A percentile compares a stretch with the other conserved stretches of the same genome.
Conservation (phyloP, 2,797 vertebrate species). For the Vipera ursinii region DNA sequence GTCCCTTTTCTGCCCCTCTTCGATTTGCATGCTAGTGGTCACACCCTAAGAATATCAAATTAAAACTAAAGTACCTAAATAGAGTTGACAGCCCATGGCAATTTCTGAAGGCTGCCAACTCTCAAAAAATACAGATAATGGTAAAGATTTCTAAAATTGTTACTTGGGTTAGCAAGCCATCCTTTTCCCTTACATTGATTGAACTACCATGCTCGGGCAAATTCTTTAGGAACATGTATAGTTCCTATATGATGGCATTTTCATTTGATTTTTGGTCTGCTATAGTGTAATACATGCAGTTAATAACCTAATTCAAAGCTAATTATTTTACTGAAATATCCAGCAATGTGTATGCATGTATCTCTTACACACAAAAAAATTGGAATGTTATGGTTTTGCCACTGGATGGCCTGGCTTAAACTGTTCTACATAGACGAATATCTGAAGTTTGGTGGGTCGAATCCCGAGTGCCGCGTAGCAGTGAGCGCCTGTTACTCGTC, state of each 20-base stretch:
- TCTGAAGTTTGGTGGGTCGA: neutral
- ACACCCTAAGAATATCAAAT: neutral
- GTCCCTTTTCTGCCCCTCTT: neutral
- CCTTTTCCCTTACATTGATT: neutral
- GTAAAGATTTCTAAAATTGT: neutral
- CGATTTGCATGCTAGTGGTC: neutral
- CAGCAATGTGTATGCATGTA: neutral
- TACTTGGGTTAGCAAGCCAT: neutral
- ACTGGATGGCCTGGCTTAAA: neutral
- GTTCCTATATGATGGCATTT: neutral
- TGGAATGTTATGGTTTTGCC: neutral
- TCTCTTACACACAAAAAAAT: neutral
- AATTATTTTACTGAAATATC: neutral
- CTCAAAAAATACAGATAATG: neutral
- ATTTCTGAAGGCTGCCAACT: neutral
- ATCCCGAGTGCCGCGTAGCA: no score
- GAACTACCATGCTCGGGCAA: neutral
- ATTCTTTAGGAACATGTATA: neutral
- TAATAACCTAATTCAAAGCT: neutral
- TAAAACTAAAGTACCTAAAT: neutral
- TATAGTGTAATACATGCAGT: neutral
- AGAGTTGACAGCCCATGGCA: neutral
- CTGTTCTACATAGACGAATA: neutral
- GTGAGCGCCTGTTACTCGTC: no score
- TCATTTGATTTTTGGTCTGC: neutral